Percentiles rank a stretch among this genome's conserved stretches.
These are phyloP conservation scores for Aporophyla lueneburgensis DNA, from an alignment of 2,888 invertebrate genomes.

Conservation along the genomic window DNA sequence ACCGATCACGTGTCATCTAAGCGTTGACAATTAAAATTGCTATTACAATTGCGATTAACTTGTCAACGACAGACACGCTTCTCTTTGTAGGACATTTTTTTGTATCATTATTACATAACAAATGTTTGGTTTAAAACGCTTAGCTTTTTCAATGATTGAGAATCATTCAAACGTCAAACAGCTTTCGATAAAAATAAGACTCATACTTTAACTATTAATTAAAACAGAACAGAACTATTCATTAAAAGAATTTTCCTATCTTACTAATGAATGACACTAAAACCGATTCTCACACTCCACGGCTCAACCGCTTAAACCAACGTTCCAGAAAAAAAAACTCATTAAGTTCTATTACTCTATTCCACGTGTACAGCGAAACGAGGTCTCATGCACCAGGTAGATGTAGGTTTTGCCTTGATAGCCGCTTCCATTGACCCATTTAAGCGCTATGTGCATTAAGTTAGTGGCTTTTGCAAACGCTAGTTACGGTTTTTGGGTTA, in stretches of 20 bases:
- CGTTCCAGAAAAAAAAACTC: conserved; percentile 36
- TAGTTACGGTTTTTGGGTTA: conserved; percentile 51
- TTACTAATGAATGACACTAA: conserved; percentile 20
- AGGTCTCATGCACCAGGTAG: conserved; percentile 69
- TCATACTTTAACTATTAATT: too few relatives aligned
- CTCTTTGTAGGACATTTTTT: conserved; percentile 19
- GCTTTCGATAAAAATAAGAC: neutral
- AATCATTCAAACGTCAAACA: neutral
- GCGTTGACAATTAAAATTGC: conserved; percentile 47
- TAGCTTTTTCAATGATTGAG: neutral
- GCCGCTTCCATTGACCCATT: conserved; percentile 77
- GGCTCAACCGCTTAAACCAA: conserved; percentile 12
- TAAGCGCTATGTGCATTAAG: conserved; percentile 62
- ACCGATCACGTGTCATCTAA: conserved; percentile 54
- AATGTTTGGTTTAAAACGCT: neutral
- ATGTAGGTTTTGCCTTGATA: conserved; percentile 73
- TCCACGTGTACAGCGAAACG: conserved; percentile 51
- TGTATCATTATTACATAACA: conserved; percentile 9
- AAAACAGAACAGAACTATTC: neutral
- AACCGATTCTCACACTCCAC: conserved; percentile 18
- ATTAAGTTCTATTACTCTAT: conserved; percentile 42
- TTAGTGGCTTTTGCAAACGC: conserved; percentile 53
- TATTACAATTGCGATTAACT: conserved; percentile 27
- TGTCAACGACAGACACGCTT: conserved; percentile 31
- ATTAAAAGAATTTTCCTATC: neutral